These are phyloP conservation scores for Myopa tessellatipennis DNA, from an alignment of 2,888 invertebrate species.

Conservation along the genomic window DNA sequence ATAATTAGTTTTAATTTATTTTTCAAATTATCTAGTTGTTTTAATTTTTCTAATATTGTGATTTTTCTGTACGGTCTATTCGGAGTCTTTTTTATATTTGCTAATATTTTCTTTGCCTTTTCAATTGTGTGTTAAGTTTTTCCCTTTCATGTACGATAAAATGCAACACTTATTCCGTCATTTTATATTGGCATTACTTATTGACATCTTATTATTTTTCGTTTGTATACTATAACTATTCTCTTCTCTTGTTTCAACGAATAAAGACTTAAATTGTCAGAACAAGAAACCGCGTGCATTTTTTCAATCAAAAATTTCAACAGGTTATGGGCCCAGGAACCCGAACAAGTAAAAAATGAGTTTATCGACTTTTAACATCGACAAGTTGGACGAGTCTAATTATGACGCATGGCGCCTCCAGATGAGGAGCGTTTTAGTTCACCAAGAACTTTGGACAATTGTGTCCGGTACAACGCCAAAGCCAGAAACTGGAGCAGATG, in stretches of 20 bases:
- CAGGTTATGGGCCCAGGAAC: slow-evolving; percentile 28
- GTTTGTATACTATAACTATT: not conserved
- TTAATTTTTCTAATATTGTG: too few relatives aligned
- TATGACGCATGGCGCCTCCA: slow-evolving; percentile 33
- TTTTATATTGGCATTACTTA: slow-evolving; percentile 7
- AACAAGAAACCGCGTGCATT: slow-evolving; percentile 5
- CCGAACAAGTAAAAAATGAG: slow-evolving; percentile 9
- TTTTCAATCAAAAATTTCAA: slow-evolving; percentile 10
- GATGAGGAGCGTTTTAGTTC: slow-evolving; percentile 25
- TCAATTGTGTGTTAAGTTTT: not conserved
- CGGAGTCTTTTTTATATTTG: too few relatives aligned
- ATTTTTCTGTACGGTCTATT: too few relatives aligned
- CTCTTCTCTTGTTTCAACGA: slow-evolving; percentile 32
- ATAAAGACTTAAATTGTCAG: slow-evolving; percentile 24
- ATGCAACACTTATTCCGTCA: slow-evolving; percentile 6
- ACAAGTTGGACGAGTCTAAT: slow-evolving; percentile 33
- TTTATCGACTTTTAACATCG: slow-evolving; percentile 22
- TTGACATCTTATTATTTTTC: not conserved
- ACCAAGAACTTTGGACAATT: slow-evolving; percentile 31
- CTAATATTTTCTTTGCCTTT: too few relatives aligned
- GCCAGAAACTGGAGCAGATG: not conserved
- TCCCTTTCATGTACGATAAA: slow-evolving; percentile 1
- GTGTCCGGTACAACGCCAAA: slow-evolving; percentile 11
- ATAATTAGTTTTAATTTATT: too few relatives aligned
- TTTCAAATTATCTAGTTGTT: too few relatives aligned